Evolutionary conservation across 2,888 invertebrate genomes (phyloP).

Genomic region (Thymelicus sylvestris): DNA sequence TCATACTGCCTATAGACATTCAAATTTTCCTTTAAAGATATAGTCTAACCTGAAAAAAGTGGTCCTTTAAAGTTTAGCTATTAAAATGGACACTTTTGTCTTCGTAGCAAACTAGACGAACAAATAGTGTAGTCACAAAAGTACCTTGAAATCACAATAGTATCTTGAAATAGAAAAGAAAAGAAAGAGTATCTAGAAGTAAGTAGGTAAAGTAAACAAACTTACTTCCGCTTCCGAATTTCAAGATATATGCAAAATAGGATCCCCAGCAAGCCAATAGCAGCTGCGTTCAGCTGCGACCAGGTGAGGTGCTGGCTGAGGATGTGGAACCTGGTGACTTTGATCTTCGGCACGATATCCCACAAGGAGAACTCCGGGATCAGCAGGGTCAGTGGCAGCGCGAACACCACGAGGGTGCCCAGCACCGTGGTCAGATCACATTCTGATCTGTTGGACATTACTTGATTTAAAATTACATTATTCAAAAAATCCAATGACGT

Average conservation of each 20-base stretch:
- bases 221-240: constrained; percentile 72
- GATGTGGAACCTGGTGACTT: constrained; percentile 62
- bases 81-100: no score
- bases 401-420: constrained; percentile 60
- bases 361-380: constrained; percentile 70
- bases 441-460: constrained; percentile 53
- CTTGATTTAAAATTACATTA: constrained; percentile 39
- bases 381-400: constrained; percentile 67
- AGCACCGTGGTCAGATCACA: constrained; percentile 45
- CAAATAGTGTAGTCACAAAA: no score
- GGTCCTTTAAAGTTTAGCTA: no score
- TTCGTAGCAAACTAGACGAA: no score
- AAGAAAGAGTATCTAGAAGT: no score
- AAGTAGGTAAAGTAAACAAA: background rate
- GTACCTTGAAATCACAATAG: no score
- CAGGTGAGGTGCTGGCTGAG: constrained; percentile 62
- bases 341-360: constrained; percentile 69
- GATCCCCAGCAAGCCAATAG: constrained; percentile 55
- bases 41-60: no score
- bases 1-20: no score
- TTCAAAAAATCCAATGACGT: background rate
- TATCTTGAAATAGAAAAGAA: no score
- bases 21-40: no score
- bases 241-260: constrained; percentile 73
- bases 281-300: constrained; percentile 61